Evolutionary conservation across 1,140 invertebrate species (phyloP), one percentile per base, ranked within the genome.

Genomic region (Vanessa tameamea): DNA sequence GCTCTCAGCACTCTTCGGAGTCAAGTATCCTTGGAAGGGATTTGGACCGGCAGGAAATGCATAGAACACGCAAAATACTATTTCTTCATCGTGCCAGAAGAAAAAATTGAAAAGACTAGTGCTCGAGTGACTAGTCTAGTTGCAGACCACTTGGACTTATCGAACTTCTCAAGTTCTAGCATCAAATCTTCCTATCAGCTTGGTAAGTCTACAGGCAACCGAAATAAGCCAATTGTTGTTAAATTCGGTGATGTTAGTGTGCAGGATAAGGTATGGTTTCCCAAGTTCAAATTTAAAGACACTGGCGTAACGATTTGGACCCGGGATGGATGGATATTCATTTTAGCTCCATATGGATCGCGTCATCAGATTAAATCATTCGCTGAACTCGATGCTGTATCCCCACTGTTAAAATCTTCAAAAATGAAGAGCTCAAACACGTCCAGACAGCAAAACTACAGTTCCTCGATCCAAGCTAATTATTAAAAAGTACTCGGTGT

Each of bases 261-360:
- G 6, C 14, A 53, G 15, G 48, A 71, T 64, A 53, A 53, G 48
- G 51, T 72, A 4, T 72, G 70, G 70, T 72, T 51, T 8, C 16
- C 64, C 31, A 72, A 72, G 50, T 48, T 64, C 0, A 66, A 64
- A 47, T 59, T 72, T 2, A 72, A 72, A 23, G 70, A 64, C 16
- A 53, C 51, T 16, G 51, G 51, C 20, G 47, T 73, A 43, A 72
- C 69, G 43, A 64, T 50, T 15, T 72, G 69, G 69, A 72, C 70
- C 2, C 50, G 20, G 4, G 51, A 53, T 16, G 51, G 51, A 8
- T 16, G 51, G 6, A 53, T 67, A 3, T 55, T 15, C 50, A 55
- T 67, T 1, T 15, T 67, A 12, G 23, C 47, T 37, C 15, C 65
- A 14, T 26, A 67, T 23, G 65, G 65, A 20, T 31, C 59, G 8